Base-by-base conservation (phyloP, 1,140 invertebrate genomes). In the Hylaeus anthracinus region DNA sequence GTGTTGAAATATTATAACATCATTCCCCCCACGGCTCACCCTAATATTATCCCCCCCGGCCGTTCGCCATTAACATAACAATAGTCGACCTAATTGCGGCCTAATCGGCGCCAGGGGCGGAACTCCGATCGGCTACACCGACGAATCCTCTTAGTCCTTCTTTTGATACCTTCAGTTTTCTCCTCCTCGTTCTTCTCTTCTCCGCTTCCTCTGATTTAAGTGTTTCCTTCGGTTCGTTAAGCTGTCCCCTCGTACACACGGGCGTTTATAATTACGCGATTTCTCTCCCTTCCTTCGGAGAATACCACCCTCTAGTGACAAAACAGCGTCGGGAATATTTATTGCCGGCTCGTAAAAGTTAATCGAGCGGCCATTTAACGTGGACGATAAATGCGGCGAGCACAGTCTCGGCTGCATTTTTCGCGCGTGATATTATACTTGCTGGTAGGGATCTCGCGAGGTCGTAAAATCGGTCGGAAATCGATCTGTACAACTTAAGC, bases 1-100 rank as follows among this genome's bases (percentile, higher is more conserved):
- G 90, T 92, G 90, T 92, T 91, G 92, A 93, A 93, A 93, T 93
- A 93, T 93, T 93, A 92, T 93, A 92, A 93, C 89, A 91, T 91
- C 86, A 90, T 90, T 90, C 88, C 86, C 61, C 79, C 81, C 73
- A 84, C 81, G 85, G 86, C 88, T 89, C 88, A 92, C 90, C 89
- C 91, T 91, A 90, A 89, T 91, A 91, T 92, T 91, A 92, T 88
- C 89, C 86, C 83, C 72, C 73, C 79, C 85, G 85, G 86, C 85
- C 83, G 81, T 81, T 69, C 81, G 77, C 82, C 83, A 92, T 93
- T 93, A 93, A 90, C 92, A 93, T 93, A 90, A 93, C 92, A 93
- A 93, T 93, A 88, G 70, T 89, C 86, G 86, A 81, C 85, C 90
- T 93, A 93, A 93, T 93, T 93, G 92, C 86, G 82, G 87, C 61